A percentile compares a stretch with the other conserved stretches of the same genome.
These are phyloP conservation scores for Gymnopithys bicolor DNA, from an alignment of 2,797 vertebrate species.

Conservation along the genomic window DNA sequence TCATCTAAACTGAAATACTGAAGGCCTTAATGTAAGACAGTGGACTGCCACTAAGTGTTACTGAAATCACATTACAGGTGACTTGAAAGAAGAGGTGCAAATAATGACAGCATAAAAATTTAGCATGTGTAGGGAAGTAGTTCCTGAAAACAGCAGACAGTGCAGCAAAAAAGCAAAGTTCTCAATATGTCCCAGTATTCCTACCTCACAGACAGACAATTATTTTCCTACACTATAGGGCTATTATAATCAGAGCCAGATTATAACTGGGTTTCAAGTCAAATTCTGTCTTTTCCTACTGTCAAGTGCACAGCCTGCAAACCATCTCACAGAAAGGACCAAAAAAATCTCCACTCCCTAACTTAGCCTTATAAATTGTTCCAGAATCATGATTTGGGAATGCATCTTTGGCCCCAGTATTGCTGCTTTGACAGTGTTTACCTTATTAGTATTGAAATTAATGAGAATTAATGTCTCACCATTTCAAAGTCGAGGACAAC, in stretches of 20 bases:
- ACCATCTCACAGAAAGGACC: not conserved
- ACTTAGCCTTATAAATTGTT: not conserved
- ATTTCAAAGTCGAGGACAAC: not conserved
- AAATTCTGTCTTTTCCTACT: not conserved
- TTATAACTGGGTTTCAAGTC: not conserved
- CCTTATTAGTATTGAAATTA: not conserved
- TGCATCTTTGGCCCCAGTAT: not conserved
- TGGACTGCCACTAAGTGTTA: not conserved
- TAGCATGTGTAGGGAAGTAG: not conserved
- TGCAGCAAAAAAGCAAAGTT: not conserved
- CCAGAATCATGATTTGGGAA: not conserved
- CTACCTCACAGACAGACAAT: not conserved
- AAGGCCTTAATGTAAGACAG: not conserved
- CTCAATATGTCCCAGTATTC: not conserved
- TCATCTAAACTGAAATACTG: not conserved
- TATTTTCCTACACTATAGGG: not conserved
- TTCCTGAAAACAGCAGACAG: not conserved
- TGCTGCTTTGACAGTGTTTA: not conserved
- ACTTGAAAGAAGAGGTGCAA: not conserved
- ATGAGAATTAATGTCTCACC: not conserved
- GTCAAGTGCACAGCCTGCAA: not conserved
- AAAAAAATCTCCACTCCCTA: not conserved
- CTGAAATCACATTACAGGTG: not conserved
- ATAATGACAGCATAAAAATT: not conserved
- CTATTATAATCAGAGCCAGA: not conserved